Percentiles rank a stretch among this genome's conserved stretches.
Evolutionary conservation across 2,888 invertebrate genomes (phyloP).

Genomic region (Hololepta plana): DNA sequence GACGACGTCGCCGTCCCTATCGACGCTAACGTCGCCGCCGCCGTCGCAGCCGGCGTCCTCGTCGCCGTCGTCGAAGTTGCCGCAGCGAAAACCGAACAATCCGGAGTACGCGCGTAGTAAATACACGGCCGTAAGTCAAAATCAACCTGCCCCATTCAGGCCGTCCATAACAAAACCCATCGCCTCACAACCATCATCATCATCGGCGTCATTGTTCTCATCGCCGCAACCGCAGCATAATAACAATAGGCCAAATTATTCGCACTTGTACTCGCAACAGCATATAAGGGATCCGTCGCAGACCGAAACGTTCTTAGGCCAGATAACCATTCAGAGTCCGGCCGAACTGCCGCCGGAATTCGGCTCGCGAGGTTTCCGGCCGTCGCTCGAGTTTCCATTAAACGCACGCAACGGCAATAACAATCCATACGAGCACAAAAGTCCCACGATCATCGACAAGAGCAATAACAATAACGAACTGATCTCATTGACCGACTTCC

Average conservation of each 20-base stretch:
- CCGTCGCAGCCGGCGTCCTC: too few relatives aligned
- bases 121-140: conserved; percentile 6
- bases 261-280: conserved; percentile 34
- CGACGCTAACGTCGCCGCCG: too few relatives aligned
- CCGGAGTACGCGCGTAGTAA: too few relatives aligned
- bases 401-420: too few relatives aligned
- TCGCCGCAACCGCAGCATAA: conserved; percentile 13
- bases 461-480: too few relatives aligned
- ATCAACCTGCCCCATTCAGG: conserved; percentile 7
- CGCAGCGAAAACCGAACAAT: too few relatives aligned
- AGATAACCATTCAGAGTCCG: conserved; percentile 42
- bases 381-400: conserved; percentile 21
- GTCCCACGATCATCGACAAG: too few relatives aligned
- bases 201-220: too few relatives aligned
- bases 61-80: too few relatives aligned
- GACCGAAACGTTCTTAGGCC: conserved; percentile 41
- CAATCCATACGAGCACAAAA: too few relatives aligned
- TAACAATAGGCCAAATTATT: conserved; percentile 33
- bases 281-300: conserved; percentile 38
- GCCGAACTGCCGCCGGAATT: conserved; percentile 26
- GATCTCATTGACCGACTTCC: too few relatives aligned
- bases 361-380: conserved; percentile 23
- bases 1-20: too few relatives aligned
- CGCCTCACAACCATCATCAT: conserved; percentile 2
- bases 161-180: conserved; percentile 4